Evolutionary conservation across 2,888 invertebrate species (phyloP).

Genomic region (Ectemnius continuus): DNA sequence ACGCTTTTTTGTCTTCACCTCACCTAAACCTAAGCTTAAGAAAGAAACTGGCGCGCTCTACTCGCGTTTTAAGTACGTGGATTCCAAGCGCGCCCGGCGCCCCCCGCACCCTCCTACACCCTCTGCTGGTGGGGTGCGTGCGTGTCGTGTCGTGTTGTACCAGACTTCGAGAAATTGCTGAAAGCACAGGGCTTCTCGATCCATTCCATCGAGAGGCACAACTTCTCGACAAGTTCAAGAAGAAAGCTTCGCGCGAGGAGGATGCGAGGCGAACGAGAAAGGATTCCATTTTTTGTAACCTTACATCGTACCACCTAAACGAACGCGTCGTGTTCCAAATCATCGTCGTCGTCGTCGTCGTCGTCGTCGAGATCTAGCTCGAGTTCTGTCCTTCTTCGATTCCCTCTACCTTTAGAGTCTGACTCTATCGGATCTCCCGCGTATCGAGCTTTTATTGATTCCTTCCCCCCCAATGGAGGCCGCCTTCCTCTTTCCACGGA

Average conservation of each 20-base stretch:
- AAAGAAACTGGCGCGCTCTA: slow-evolving; percentile 37
- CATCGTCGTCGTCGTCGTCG: not conserved
- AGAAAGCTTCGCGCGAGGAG: not conserved
- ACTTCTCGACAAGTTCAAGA: too few species aligned
- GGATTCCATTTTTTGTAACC: slow-evolving; percentile 23
- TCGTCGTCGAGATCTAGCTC: slow-evolving; percentile 13
- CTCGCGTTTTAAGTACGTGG: slow-evolving; percentile 46
- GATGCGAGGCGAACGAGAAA: slow-evolving; percentile 13
- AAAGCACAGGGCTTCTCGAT: not conserved
- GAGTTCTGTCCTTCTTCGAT: not conserved
- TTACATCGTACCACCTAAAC: slow-evolving; percentile 35
- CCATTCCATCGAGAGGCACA: too few species aligned
- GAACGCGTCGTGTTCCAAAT: slow-evolving; percentile 14
- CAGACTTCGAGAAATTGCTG: not conserved
- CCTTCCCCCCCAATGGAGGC: slow-evolving; percentile 7
- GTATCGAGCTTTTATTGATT: not conserved
- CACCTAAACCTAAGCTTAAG: slow-evolving; percentile 46
- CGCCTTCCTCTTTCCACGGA: slow-evolving; percentile 52
- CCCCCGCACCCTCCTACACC: slow-evolving; percentile 5
- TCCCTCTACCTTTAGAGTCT: slow-evolving; percentile 6
- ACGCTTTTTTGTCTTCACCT: slow-evolving; percentile 24
- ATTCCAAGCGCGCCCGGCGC: slow-evolving; percentile 20
- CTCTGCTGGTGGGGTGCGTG: too few species aligned
- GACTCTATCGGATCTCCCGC: not conserved
- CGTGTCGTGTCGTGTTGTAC: not conserved